Evolutionary conservation across 37 sponge, comb jelly and placozoan genomes (phyloP).

Genomic region (Halisarca cf. caerulea): DNA sequence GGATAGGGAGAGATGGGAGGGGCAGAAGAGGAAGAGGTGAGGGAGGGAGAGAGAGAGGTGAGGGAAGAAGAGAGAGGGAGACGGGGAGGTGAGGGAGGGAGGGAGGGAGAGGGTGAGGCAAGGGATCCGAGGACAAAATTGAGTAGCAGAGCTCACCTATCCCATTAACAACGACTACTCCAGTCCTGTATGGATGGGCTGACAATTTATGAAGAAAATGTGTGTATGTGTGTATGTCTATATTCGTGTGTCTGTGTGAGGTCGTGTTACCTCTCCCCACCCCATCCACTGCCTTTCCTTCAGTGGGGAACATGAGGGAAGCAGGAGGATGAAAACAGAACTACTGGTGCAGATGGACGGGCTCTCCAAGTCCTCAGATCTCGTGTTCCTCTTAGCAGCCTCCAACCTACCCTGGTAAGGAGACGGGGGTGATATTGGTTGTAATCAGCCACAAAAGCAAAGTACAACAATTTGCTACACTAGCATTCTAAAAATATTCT

Average conservation of each 20-base stretch:
- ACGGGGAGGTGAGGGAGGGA: background rate
- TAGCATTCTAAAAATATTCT: too few relatives aligned
- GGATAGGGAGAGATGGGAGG: background rate
- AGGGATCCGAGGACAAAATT: too few relatives aligned
- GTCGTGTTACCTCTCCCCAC: background rate
- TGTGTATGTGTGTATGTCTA: too few relatives aligned
- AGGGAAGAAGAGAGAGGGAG: background rate
- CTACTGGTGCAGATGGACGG: conserved; percentile 99
- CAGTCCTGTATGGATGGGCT: too few relatives aligned
- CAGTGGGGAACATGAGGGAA: conserved; percentile 95
- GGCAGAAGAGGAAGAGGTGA: background rate
- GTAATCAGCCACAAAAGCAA: too few relatives aligned
- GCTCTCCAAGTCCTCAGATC: conserved; percentile 85
- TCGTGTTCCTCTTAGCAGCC: conserved; percentile 95
- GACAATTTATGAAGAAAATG: too few relatives aligned
- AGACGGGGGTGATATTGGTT: too few relatives aligned
- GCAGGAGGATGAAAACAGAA: conserved; percentile 96
- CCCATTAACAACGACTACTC: too few relatives aligned
- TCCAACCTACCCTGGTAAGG: conserved; percentile 94
- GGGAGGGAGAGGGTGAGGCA: background rate
- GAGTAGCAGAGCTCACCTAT: too few relatives aligned
- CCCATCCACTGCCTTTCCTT: background rate
- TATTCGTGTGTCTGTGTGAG: background rate
- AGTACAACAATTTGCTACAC: too few relatives aligned
- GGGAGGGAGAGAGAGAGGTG: background rate